Percentiles rank a stretch among this genome's conserved stretches.
These are phyloP conservation scores for Homalodisca vitripennis DNA, from an alignment of 1,140 invertebrate genomes.

Conservation along the genomic window DNA sequence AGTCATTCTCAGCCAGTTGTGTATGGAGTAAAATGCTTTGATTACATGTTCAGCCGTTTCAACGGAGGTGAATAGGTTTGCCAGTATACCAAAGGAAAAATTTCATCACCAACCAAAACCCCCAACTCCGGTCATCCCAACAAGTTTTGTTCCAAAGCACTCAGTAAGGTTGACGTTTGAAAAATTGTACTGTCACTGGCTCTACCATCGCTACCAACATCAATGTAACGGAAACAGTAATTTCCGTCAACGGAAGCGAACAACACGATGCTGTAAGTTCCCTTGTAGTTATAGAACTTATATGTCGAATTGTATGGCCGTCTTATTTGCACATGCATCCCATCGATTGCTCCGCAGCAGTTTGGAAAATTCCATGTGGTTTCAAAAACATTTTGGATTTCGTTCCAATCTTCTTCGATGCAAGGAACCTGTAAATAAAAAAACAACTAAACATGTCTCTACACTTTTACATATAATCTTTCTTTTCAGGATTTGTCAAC, in stretches of 20 bases:
- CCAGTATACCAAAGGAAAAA: background rate
- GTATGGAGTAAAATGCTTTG: constrained; percentile 8
- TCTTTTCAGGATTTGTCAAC: too few species aligned
- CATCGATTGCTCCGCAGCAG: too few species aligned
- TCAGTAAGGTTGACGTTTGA: constrained; percentile 30
- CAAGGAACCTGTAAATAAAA: too few species aligned
- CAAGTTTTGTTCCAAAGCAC: constrained; percentile 30
- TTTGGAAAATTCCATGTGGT: constrained; percentile 19
- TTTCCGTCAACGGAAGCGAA: constrained; percentile 44
- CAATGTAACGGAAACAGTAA: constrained; percentile 47
- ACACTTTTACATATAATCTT: too few species aligned
- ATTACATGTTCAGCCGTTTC: background rate
- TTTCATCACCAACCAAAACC: constrained; percentile 32
- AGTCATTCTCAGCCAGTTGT: constrained; percentile 23
- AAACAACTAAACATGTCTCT: too few species aligned
- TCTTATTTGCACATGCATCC: constrained; percentile 48
- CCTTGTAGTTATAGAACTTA: constrained; percentile 48
- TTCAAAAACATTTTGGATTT: too few species aligned
- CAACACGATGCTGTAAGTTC: too few species aligned
- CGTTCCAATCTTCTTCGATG: too few species aligned
- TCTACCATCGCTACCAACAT: constrained; percentile 46
- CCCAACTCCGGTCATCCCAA: constrained; percentile 42
- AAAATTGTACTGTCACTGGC: constrained; percentile 44
- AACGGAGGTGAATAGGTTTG: constrained; percentile 7
- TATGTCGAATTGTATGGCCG: constrained; percentile 42